Base-by-base conservation (phyloP, 2,797 vertebrate genomes). In the Anomalospiza imberbis region DNA sequence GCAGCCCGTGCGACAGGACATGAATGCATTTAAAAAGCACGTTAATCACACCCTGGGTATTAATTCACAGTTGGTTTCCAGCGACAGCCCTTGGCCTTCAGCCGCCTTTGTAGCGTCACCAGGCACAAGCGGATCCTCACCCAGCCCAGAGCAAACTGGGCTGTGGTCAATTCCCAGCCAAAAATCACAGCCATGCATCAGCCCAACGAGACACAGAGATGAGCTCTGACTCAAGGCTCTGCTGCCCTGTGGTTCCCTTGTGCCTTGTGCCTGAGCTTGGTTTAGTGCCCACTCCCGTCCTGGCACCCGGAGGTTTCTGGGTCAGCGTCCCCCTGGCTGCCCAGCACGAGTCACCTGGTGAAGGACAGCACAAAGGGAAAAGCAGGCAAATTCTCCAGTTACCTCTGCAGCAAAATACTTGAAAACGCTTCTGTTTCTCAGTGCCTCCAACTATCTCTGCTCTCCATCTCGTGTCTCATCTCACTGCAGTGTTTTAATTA, bases 61-160 rank as follows among this genome's bases (percentile, higher is more conserved):
- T 85, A 87, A 94, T 68, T 93, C 15, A 4, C 96, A 61, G 89
- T 34, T 36, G 92, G 70, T 84, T 94, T 47, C 88, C 67, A 82
- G 4, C 26, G 80, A 40, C 80, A 93, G 85, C 79, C 20, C 54
- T 91, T 94, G 84, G 93, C 93, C 67, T 78, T 73, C 29, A 13
- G 55, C 88, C 5, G 0, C 92, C 74, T 84, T 29, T 17, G 1
- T 19, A 20, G 57, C 60, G 2, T 84, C 91, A 26, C 76, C 20
- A 26, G 32, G 67, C 5, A 0, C 36, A 6, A 66, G 58, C 0
- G 0, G 82, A 60, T 51, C 66, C 28, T 58, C 45, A 4, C 55
- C 70, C 26, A 50, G 60, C 80, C 55, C 57, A 17, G n/a, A 55
- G 89, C 51, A 60, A 57, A 57, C 68, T 0, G 8, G 54, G 85